Base-by-base conservation (phyloP, 2,888 invertebrate genomes). In the Maniola hyperantus region DNA sequence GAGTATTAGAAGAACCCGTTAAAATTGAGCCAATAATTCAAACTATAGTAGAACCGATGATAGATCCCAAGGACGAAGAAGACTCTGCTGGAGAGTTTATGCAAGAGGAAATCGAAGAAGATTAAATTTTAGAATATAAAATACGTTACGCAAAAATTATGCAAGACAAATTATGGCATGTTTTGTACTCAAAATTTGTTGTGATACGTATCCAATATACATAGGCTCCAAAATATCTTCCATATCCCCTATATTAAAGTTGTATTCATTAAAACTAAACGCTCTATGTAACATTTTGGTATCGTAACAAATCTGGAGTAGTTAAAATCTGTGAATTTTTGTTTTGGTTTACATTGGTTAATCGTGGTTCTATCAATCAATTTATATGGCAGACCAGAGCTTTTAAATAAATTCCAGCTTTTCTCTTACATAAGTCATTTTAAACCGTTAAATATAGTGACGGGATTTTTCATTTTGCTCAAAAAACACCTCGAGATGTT, bases 61-160 rank as follows among this genome's bases (percentile, higher is more conserved):
- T 15, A 8, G 33, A 13, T 50, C 8, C 18, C 20, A 61, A 50
- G 34, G 48, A 60, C 18, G 63, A 66, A 33, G 48, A 55, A 7
- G 55, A 55, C 18, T 65, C 65, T 36, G 10, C 7, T 0, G 39
- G 36, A 48, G 71, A 70, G 54, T 71, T 71, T 44, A 62, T 73
- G 54, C 71, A 71, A 18, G 72, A 74, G 20, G 72, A 71, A 65
- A 54, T 64, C 53, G 58, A 65, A 36, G 66, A 70, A 46, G 69
- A 68, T 59, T 65, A 44, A 63, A n/a, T 59, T 39, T 34, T 39
- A 20, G 15, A 42, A 13, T 42, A 2, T 2, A 15, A 55, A 15
- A 15, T 13, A 54, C 8, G 20, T 8, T 18, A 48, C 18, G 8
- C n/a, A n/a, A n/a, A n/a, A n/a, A n/a, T 50, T 2, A 5, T 13